Percentiles rank a stretch among this genome's conserved stretches.
phyloP scores from a whole-genome alignment of 2,797 vertebrate species.

The Rhinophrynus dorsalis region DNA sequence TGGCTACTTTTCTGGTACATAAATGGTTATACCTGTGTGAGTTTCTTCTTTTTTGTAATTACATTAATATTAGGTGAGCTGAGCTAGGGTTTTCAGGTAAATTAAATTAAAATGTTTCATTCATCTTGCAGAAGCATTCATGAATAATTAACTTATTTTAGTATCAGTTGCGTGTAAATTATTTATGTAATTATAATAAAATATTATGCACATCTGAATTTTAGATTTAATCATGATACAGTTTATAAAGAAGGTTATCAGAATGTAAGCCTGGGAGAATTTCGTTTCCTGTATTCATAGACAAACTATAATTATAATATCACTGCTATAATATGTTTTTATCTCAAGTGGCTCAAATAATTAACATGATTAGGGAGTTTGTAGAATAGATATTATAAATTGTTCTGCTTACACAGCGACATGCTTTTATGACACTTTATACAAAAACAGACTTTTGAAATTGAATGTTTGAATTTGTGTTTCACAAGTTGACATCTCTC shows the following conservation, averaged over 20 bases:
- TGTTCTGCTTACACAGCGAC: neutral
- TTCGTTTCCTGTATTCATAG: neutral
- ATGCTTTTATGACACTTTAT: too few species aligned
- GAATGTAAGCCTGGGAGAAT: conserved; percentile 1
- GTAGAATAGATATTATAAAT: neutral
- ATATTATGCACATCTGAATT: conserved; percentile 16
- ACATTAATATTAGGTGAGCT: too few species aligned
- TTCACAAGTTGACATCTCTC: too few species aligned
- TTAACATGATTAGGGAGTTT: conserved; percentile 19
- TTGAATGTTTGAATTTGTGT: too few species aligned
- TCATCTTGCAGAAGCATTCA: conserved; percentile 3
- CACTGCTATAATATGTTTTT: conserved; percentile 19
- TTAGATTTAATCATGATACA: conserved; percentile 29
- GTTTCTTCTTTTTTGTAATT: too few species aligned
- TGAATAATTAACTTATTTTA: conserved; percentile 16
- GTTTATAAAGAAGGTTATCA: conserved; percentile 9
- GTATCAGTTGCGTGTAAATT: neutral
- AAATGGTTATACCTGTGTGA: too few species aligned
- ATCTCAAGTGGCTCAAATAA: conserved; percentile 32
- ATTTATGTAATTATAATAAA: conserved; percentile 23
- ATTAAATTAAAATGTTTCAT: conserved; percentile 14
- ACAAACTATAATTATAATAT: conserved; percentile 23
- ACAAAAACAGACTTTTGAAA: too few species aligned
- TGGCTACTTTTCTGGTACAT: too few species aligned
- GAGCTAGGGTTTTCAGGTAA: conserved; percentile 3